Base-by-base conservation (phyloP, 2,113 vertebrate genomes). In the Bubalus kerabau region DNA sequence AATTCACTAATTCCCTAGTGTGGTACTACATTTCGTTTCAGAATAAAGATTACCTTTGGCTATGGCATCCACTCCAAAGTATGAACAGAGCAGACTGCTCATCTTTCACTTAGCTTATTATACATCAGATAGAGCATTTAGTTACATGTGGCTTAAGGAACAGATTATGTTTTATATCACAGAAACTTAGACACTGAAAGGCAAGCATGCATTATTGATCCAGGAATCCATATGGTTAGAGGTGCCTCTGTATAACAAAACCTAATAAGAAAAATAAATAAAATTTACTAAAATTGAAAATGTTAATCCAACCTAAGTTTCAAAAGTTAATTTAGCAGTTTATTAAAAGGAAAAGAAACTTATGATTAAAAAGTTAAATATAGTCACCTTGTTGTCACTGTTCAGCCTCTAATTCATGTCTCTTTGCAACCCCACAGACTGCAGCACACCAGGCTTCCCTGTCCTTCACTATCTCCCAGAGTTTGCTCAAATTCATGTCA, bases 1-100 rank as follows among this genome's bases (percentile, higher is more conserved):
- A 93, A 97, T 90, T 98, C 82, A 97, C 87, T 71, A 93, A 97
- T 56, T 94, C 11, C 80, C 97, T 78, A 67, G 74, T 86, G 52
- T 0, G 24, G 28, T 23, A 30, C 87, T 92, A 81, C 32, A 87
- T 96, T 90, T 94, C 67, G 16, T 90, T 62, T 80, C 46, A 89
- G 62, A 95, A 94, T 81, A 90, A 95, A 43, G 57, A 87, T 30
- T 86, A 92, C 97, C 76, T 91, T 96, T 93, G 78, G 48, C 76
- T 71, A 32, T 16, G 7, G 23, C 36, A 0, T 91, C 82, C 46
- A n/a, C 85, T 86, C 43, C 67, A 94, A 78, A 90, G 28, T 14
- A 56, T 2, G 28, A 26, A 87, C 4, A 56, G 2, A 32, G 59
- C 36, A 3, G 26, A 85, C 67, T 19, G 12, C 54, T 90, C 87